Percentiles rank a stretch among this genome's conserved stretches.
Conservation (phyloP, 2,113 vertebrate species). For the Upupa epops region DNA sequence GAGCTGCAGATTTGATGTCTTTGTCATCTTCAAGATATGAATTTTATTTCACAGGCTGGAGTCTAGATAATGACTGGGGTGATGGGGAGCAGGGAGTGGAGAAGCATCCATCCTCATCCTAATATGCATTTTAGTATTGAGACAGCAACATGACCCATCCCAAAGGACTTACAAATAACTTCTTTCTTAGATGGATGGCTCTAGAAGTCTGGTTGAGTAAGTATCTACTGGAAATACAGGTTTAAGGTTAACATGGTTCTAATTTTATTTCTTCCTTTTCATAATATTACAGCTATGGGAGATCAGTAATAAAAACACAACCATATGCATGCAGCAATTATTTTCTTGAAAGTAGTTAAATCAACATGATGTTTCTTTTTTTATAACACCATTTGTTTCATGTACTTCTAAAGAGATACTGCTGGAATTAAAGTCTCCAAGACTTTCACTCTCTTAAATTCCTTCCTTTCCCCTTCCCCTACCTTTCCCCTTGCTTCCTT, state of each 20-base stretch:
- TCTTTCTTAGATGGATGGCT: neutral
- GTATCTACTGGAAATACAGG: neutral
- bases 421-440: neutral
- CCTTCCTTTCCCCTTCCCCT: fast-evolving
- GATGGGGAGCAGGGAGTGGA: fast-evolving
- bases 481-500: fast-evolving
- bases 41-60: neutral
- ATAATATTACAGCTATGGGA: neutral
- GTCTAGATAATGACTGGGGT: neutral
- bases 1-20: neutral
- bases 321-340: neutral
- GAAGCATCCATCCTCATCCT: neutral
- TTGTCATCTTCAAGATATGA: neutral
- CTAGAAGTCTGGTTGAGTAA: neutral
- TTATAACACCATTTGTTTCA: neutral
- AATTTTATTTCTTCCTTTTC: neutral
- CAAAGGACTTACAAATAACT: neutral
- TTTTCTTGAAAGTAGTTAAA: neutral
- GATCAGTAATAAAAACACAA: neutral
- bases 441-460: neutral
- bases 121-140: neutral
- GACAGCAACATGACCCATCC: neutral
- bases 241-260: neutral
- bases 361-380: neutral
- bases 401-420: neutral